Evolutionary conservation across 2,797 vertebrate genomes (phyloP), one percentile per base, ranked within the genome.

Genomic region (Lepilemur ruficaudatus): DNA sequence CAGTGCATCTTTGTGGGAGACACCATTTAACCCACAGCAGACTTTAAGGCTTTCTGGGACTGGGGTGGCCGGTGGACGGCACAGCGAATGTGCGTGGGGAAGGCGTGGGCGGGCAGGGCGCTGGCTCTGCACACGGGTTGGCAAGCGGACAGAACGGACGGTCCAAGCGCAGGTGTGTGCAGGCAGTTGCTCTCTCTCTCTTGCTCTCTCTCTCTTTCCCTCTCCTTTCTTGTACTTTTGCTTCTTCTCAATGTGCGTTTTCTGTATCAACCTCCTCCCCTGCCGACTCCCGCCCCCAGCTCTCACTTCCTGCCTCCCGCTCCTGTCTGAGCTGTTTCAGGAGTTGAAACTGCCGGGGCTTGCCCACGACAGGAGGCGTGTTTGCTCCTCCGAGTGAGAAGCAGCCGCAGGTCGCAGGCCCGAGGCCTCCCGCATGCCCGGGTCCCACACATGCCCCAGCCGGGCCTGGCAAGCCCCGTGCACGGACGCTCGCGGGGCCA

Each of bases 301-400:
- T 30, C 84, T 55, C 35, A 22, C 85, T 93, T 96, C 88, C 96
- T 55, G 35, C 69, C 93, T 96, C 46, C 43, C n/a, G 43, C 59
- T 67, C 23, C 18, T 1, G 0, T 52, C 48, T 78, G 57, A 83
- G 55, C 80, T 48, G 59, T 83, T 79, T 79, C 76, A 63, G 90
- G 38, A 81, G 88, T 11, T 9, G 61, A 67, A 84, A 35, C 80
- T 2, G 0, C 1, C 28, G 2, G 86, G 20, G 35, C 22, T 0
- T 1, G 65, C 46, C 70, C 7, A 1, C 0, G 1, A 17, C 9
- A 20, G 67, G 10, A 38, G 55, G 9, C 5, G 1, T 0, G 0
- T 9, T 61, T 48, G 70, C 85, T 35, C 57, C 35, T 43, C 7
- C 0, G 18, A 14, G 23, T 9, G 5, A 67, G 65, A 13, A 25